Evolutionary conservation across 2,797 vertebrate species (phyloP).

Genomic region (Vultur gryphus): DNA sequence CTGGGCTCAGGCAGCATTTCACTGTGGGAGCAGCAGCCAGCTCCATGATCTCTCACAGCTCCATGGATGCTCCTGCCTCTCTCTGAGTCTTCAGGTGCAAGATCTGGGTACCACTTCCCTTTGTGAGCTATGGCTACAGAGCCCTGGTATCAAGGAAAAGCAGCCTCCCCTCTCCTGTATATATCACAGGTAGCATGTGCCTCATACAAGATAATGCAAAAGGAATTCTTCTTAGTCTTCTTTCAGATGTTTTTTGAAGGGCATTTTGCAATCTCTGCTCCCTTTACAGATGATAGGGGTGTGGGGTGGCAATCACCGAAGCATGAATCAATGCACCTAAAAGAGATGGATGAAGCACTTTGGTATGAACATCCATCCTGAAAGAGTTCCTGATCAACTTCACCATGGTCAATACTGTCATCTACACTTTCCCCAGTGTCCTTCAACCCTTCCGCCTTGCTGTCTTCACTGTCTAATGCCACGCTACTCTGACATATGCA

Average conservation of each 20-base stretch:
- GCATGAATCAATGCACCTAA: neutral
- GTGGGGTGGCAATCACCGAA: neutral
- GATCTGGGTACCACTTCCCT: neutral
- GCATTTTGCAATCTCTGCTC: neutral
- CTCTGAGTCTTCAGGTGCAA: neutral
- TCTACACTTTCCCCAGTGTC: neutral
- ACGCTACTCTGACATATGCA: neutral
- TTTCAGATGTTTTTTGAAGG: neutral
- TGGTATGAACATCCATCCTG: neutral
- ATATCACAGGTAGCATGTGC: neutral
- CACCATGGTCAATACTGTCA: neutral
- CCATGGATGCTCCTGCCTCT: neutral
- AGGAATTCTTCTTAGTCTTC: neutral
- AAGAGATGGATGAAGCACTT: neutral
- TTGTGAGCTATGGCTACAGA: neutral
- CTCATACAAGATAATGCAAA: accelerated
- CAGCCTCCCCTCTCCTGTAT: neutral
- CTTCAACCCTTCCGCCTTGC: neutral
- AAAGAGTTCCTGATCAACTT: neutral
- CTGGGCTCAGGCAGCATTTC: neutral
- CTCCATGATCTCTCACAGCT: neutral
- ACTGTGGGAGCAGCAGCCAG: neutral
- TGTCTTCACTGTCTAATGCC: neutral
- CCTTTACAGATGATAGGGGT: neutral
- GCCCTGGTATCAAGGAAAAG: neutral